Conservation (phyloP, 2,113 vertebrate genomes). For the Silurus meridionalis region DNA sequence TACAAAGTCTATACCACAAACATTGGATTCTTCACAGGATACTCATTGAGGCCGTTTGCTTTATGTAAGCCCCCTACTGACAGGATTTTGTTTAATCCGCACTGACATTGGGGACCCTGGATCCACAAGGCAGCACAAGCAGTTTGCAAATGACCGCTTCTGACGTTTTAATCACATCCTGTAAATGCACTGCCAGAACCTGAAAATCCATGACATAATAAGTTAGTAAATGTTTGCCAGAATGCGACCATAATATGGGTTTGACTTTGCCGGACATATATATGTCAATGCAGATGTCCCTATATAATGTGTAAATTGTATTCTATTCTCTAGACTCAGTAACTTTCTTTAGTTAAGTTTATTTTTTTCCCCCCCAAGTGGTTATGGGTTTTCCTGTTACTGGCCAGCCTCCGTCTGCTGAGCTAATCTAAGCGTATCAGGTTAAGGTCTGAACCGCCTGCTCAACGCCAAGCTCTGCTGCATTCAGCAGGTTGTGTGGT, state of each 20-base stretch:
- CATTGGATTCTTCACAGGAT: not conserved
- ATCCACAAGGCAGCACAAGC: not conserved
- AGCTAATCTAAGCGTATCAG: slow-evolving; percentile 71
- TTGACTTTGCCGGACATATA: slow-evolving; percentile 29
- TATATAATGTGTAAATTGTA: slow-evolving; percentile 12
- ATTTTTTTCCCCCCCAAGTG: not conserved
- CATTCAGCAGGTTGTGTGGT: slow-evolving; percentile 70
- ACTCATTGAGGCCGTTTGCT: not conserved
- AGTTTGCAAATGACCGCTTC: not conserved
- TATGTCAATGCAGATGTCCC: slow-evolving; percentile 25
- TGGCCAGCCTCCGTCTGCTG: slow-evolving; percentile 54
- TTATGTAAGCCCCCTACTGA: not conserved
- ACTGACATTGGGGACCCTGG: not conserved
- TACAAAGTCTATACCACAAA: not conserved
- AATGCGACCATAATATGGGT: slow-evolving; percentile 1
- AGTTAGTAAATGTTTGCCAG: slow-evolving; percentile 21
- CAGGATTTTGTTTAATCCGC: not conserved
- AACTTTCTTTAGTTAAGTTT: slow-evolving; percentile 13
- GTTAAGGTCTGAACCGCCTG: slow-evolving; percentile 63
- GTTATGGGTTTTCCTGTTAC: slow-evolving; percentile 49
- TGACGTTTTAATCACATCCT: slow-evolving; percentile 2
- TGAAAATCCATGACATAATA: slow-evolving; percentile 26
- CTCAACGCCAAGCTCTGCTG: slow-evolving; percentile 57
- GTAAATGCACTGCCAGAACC: slow-evolving; percentile 3
- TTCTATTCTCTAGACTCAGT: slow-evolving; percentile 4